Evolutionary conservation across 2,797 vertebrate species (phyloP).

Genomic region (Acanthopagrus latus): DNA sequence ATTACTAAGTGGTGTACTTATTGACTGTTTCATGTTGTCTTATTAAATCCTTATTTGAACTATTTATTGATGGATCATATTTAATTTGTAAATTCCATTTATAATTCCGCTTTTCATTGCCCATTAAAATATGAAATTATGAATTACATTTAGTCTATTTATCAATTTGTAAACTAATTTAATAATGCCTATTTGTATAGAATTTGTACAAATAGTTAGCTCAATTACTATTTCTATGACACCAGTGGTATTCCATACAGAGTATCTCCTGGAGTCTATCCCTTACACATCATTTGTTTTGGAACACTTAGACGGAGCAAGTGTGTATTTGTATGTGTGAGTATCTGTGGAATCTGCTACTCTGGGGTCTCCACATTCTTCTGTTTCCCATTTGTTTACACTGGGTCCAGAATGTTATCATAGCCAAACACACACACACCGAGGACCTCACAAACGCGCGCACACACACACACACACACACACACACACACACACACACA

Average conservation of each 20-base stretch:
- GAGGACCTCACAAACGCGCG: conserved; percentile 7
- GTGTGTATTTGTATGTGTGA: conserved; percentile 20
- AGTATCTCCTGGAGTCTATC: neutral
- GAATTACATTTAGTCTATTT: too few relatives aligned
- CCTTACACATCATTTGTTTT: neutral
- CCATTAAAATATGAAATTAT: too few relatives aligned
- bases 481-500: conserved; percentile 8
- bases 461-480: conserved; percentile 17
- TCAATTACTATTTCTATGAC: too few relatives aligned
- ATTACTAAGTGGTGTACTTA: too few relatives aligned
- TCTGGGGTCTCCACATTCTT: conserved; percentile 49
- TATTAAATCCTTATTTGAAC: too few relatives aligned
- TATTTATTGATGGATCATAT: too few relatives aligned
- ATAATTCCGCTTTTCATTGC: too few relatives aligned
- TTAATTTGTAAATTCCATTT: too few relatives aligned
- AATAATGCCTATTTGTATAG: too few relatives aligned
- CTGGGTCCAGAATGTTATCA: conserved; percentile 50
- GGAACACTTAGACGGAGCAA: neutral
- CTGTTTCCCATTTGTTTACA: conserved; percentile 60
- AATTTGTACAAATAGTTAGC: too few relatives aligned
- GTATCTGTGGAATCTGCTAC: conserved; percentile 48
- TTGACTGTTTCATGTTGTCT: too few relatives aligned
- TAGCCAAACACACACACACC: conserved; percentile 38
- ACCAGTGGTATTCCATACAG: neutral
- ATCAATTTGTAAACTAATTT: too few relatives aligned